Base-by-base conservation (phyloP, 92 coral and sea anemone genomes). In the Bergia puertoricense region DNA sequence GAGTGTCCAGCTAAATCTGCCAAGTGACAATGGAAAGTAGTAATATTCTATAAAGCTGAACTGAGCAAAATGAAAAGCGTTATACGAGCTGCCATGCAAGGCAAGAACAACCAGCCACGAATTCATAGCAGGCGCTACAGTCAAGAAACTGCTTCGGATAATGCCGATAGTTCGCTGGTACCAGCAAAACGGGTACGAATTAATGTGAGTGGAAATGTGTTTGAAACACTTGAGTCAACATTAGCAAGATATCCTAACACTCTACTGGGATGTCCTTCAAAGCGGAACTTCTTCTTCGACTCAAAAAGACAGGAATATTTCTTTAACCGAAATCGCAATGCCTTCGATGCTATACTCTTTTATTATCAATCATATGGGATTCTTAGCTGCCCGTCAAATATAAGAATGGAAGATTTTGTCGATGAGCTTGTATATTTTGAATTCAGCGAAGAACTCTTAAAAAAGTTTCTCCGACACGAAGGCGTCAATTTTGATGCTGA, bases 311-410 rank as follows among this genome's bases (percentile, higher is more conserved):
- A 93, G 8, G 99, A 96, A 54, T 96, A 95, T 80, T 94, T 94
- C 79, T 95, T 96, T 86, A 90, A 95, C 72, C 92, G 99, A 59
- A 93, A 96, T 71, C 95, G 96, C 11, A 93, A 92, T 67, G 99
- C 98, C 1, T 96, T 96, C 45, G 99, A 96, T 76, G 95, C 98
- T 2, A 96, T 96, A 78, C 90, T 96, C 11, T 96, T 96, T 89
- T 96, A 94, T 79, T 96, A 96, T 69, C 99, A 96, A 74, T 96
- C 99, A 9, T 67, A 91, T 56, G 99, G 99, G 15, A 85, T 95
- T 1, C 96, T 96, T 10, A 91, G 92, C 45, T 94, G 99, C 37
- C 99, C 99, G 16, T 90, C 92, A 23, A 95, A 93, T 85, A 90
- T 96, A 65, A 81, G 95, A 23, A 90, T 93, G 46, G 95, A 91